Evolutionary conservation across 64 coral and sea anemone genomes (phyloP), one percentile per base, ranked within the genome.

Genomic region (Astreopora myriophthalma): DNA sequence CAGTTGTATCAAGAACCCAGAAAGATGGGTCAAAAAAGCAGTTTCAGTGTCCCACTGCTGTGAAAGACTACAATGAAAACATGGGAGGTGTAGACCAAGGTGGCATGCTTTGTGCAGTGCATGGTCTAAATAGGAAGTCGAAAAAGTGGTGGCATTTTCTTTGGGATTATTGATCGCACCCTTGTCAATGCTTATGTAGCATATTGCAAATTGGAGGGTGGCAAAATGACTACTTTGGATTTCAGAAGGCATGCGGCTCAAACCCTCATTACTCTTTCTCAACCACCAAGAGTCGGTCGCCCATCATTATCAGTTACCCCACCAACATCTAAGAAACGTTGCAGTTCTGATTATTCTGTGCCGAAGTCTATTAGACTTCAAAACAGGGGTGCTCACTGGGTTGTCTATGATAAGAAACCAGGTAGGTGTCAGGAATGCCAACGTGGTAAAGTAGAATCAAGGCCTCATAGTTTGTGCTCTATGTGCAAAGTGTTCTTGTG

Each of bases 141-240:
- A 63, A 63, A 63, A 63, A 63, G 58, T 63, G 58, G 58, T 63
- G 58, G 58, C 58, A 63, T 63, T 23, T 63, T 63, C 58, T 63
- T 63, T 23, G n/a, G 16, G 58, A 63, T 22, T 23, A 63, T 63
- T 10, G 19, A 63, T 63, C 58, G 58, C n/a, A 63, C 58, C 20
- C 36, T 92, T 23, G n/a, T 84, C 26, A 92, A 92, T 84, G 89
- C 89, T 84, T 28, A 84, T 38, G 78, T 92, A 58, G 61, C 66
- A 27, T 84, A 84, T 42, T 71, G 20, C 16, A 70, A 82, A 44
- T 17, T 91, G 7, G 62, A 73, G n/a, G 35, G 35, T 26, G 33
- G 16, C n/a, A 49, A 37, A 29, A 39, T 71, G 65, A 73, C n/a
- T 44, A 67, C 48, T 26, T 31, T 84, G 17, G 63, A 83, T 5